Base-by-base conservation (phyloP, 2,888 invertebrate genomes). In the Spodoptera littoralis region DNA sequence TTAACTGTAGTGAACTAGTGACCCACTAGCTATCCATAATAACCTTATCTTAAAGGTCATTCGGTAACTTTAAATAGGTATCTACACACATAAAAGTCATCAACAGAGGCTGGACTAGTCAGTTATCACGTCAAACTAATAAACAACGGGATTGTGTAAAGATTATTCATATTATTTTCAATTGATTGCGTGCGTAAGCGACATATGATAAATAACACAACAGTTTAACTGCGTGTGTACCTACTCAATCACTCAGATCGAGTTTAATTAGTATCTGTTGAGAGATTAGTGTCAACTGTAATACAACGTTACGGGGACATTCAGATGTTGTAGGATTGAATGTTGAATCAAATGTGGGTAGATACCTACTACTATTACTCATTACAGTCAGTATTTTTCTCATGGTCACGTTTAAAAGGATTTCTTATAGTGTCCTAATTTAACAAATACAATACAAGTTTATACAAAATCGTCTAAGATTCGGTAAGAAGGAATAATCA, bases 151-250 rank as follows among this genome's bases (percentile, higher is more conserved):
- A 55, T 42, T 53, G 56, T 61, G 41, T 44, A 11, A 36, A 55
- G 62, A 60, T 65, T 58, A 66, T 56, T 76, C 60, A 63, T 71
- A 70, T 74, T 68, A 62, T 70, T 77, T 57, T 59, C 42, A 49
- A 65, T 51, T 65, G 70, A 79, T 50, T 60, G 49, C 65, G 70
- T 74, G 61, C 70, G 73, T 60, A 62, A 75, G 60, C 73, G 47
- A 58, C 55, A 66, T 49, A 60, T 58, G 54, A 60, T 70, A 70
- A 59, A 57, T 51, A 73, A 48, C 48, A 59, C 49, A 62, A 54
- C 46, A 45, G 52, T 27, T 50, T 53, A 46, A 52, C 9, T 58
- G 43, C 56, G 56, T 71, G 49, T 41, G 50, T 48, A 60, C 36
- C 36, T 36, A 36, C 52, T 50, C 44, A 18, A 57, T 58, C 41